Evolutionary conservation across 2,113 vertebrate species (phyloP).

Genomic region (Vombatus ursinus): DNA sequence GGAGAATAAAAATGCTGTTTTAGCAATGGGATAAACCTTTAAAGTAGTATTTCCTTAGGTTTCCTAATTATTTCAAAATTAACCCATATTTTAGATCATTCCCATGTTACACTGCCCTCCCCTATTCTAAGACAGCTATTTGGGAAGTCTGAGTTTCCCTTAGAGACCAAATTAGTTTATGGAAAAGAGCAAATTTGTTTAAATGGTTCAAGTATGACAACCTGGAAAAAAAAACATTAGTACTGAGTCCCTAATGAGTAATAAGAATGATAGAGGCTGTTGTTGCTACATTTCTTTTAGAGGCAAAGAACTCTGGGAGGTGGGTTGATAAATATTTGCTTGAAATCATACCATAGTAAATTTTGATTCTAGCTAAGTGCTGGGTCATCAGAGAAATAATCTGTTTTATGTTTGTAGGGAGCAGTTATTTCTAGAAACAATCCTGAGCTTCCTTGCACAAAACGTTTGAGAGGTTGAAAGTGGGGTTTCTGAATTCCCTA

Average conservation of each 20-base stretch:
- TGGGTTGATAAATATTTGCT: constrained; percentile 46
- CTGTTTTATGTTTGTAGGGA: constrained; percentile 33
- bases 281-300: background rate
- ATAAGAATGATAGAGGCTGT: background rate
- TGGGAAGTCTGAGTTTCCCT: background rate
- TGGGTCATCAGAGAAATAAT: constrained; percentile 6
- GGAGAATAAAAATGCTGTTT: constrained; percentile 29
- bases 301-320: background rate
- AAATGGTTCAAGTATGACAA: constrained; percentile 22
- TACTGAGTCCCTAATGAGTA: background rate
- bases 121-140: background rate
- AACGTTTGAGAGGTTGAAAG: background rate
- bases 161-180: background rate
- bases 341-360: constrained; percentile 14
- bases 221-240: constrained; percentile 22
- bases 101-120: background rate
- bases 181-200: background rate
- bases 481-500: background rate
- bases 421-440: constrained; percentile 44
- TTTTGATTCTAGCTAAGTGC: background rate
- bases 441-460: background rate
- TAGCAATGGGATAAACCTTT: background rate
- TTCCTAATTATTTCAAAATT: background rate
- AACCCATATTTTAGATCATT: constrained; percentile 25
- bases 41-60: constrained; percentile 26